These are phyloP conservation scores for Lasioglossum lativentre DNA, from an alignment of 2,888 invertebrate species.

Conservation along the genomic window DNA sequence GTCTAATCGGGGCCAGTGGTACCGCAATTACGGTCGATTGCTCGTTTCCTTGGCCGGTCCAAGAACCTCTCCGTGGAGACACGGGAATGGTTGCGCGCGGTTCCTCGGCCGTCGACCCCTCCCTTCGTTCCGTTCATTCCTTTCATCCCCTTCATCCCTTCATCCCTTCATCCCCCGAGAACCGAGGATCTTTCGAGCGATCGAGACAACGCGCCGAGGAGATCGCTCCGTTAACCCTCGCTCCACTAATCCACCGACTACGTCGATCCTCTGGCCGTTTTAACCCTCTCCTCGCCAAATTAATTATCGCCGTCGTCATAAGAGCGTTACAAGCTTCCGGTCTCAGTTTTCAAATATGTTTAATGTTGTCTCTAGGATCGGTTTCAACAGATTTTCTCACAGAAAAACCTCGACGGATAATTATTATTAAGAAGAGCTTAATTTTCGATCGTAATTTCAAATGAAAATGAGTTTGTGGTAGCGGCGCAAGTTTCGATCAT, in stretches of 20 bases:
- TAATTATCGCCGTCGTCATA: neutral
- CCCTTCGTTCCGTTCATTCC: neutral
- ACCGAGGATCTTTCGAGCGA: neutral
- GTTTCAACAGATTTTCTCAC: too few species aligned
- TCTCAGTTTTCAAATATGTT: neutral
- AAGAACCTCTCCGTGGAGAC: constrained; percentile 16
- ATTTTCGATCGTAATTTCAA: too few species aligned
- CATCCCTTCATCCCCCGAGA: neutral
- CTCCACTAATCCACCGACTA: neutral
- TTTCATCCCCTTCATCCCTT: constrained; percentile 2
- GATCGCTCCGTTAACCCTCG: neutral
- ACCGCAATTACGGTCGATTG: constrained; percentile 38
- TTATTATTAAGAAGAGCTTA: too few species aligned
- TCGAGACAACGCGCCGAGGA: neutral
- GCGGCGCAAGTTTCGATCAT: too few species aligned
- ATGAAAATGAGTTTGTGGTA: too few species aligned
- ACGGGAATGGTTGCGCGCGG: neutral
- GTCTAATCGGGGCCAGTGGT: constrained; percentile 21
- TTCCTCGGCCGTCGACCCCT: neutral
- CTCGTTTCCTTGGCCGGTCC: constrained; percentile 25
- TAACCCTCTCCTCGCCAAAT: neutral
- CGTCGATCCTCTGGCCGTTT: neutral
- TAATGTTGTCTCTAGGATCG: too few species aligned
- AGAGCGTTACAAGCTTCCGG: neutral
- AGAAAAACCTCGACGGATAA: too few species aligned